Conservation (phyloP, 2,113 vertebrate genomes). For the Aphyosemion australe region DNA sequence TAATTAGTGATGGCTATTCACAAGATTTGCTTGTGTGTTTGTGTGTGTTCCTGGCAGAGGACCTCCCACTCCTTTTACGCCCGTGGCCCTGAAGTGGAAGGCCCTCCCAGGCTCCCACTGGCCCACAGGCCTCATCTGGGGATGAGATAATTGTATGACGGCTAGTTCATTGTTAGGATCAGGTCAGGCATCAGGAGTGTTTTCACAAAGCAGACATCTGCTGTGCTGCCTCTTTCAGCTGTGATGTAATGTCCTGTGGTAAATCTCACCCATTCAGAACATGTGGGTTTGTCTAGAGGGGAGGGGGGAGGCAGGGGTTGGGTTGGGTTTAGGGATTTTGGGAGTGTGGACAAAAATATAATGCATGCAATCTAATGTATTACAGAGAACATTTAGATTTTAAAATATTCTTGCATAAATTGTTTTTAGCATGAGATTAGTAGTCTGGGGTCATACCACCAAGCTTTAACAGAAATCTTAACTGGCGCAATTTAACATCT, state of each 20-base stretch:
- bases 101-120: not conserved
- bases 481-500: no score
- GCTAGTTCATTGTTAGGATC: constrained; percentile 70
- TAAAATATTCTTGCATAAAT: no score
- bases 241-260: constrained; percentile 67
- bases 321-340: constrained; percentile 18
- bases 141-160: constrained; percentile 66
- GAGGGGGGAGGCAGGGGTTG: not conserved
- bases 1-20: constrained; percentile 53
- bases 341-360: constrained; percentile 11
- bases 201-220: constrained; percentile 78
- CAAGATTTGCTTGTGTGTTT: constrained; percentile 8
- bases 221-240: constrained; percentile 62
- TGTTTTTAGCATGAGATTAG: no score
- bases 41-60: constrained; percentile 3
- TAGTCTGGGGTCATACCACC: no score
- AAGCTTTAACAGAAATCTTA: no score
- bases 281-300: constrained; percentile 5
- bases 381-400: no score
- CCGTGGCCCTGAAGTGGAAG: constrained; percentile 15
- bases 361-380: no score
- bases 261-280: constrained; percentile 22
- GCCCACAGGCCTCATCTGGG: constrained; percentile 24
- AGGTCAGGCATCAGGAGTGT: constrained; percentile 59
- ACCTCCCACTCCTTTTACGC: constrained; percentile 39